These are phyloP conservation scores for Protodeltote pygarga DNA, from an alignment of 2,888 invertebrate species.

Conservation along the genomic window DNA sequence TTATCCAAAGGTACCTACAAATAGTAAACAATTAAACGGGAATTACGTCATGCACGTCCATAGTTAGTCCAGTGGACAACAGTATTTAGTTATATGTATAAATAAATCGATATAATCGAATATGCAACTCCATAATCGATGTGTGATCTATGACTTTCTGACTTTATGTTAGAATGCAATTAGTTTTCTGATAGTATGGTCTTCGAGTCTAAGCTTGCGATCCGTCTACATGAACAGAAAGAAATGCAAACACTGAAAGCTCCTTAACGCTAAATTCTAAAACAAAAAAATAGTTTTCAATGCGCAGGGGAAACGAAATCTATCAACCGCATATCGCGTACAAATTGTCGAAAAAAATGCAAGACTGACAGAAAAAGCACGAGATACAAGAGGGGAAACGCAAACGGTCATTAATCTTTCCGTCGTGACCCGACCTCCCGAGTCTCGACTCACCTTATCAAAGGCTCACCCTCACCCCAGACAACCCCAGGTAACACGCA, in stretches of 20 bases:
- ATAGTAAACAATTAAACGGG: too few species aligned
- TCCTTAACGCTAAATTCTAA: too few species aligned
- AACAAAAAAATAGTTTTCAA: neutral
- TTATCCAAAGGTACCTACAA: too few species aligned
- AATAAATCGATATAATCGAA: conserved; percentile 13
- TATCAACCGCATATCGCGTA: conserved; percentile 8
- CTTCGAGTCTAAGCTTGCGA: too few species aligned
- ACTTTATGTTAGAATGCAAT: too few species aligned
- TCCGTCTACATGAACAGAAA: too few species aligned
- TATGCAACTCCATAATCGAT: conserved; percentile 11
- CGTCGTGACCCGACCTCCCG: too few species aligned
- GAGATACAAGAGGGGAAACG: conserved; percentile 42
- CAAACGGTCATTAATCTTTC: conserved; percentile 61
- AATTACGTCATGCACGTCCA: neutral
- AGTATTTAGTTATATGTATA: too few species aligned
- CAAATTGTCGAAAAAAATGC: conserved; percentile 22
- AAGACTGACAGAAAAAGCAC: conserved; percentile 21
- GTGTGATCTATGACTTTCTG: conserved; percentile 8
- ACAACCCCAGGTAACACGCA: conserved; percentile 39
- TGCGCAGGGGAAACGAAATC: conserved; percentile 1
- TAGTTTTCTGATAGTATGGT: too few species aligned
- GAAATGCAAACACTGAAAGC: neutral
- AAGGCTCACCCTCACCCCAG: conserved; percentile 50
- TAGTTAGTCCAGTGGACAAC: conserved; percentile 11
- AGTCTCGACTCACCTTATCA: conserved; percentile 48